phyloP scores from a whole-genome alignment of 2,797 vertebrate species.

The Myotis findleyi region DNA sequence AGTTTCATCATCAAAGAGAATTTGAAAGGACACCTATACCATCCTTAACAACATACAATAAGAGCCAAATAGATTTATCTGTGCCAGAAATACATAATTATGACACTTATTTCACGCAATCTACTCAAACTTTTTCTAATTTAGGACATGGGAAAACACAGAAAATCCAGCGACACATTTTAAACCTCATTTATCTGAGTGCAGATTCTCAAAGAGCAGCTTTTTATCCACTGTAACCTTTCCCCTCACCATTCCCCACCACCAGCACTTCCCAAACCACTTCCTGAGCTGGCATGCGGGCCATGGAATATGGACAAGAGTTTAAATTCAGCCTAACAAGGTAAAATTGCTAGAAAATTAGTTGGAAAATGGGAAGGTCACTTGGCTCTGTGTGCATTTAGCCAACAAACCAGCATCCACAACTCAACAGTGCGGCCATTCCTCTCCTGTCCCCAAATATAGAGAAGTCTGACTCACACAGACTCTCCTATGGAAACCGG shows the following conservation, averaged over 20 bases:
- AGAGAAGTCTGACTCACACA: neutral
- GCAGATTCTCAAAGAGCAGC: neutral
- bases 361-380: neutral
- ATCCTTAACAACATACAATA: neutral
- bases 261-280: neutral
- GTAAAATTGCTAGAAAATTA: neutral
- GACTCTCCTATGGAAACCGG: neutral
- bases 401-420: neutral
- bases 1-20: constrained; percentile 34
- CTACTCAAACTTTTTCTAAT: constrained; percentile 27
- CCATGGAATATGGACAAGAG: neutral
- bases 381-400: neutral
- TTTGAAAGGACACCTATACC: constrained; percentile 1
- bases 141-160: neutral
- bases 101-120: neutral
- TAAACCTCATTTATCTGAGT: neutral
- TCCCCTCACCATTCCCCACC: neutral
- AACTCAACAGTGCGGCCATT: neutral
- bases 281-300: neutral
- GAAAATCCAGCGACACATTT: neutral
- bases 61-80: neutral
- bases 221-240: neutral
- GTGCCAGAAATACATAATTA: neutral
- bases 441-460: neutral
- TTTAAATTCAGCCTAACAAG: neutral